Evolutionary conservation across 2,113 vertebrate genomes (phyloP).

Genomic region (Saguinus imperator): DNA sequence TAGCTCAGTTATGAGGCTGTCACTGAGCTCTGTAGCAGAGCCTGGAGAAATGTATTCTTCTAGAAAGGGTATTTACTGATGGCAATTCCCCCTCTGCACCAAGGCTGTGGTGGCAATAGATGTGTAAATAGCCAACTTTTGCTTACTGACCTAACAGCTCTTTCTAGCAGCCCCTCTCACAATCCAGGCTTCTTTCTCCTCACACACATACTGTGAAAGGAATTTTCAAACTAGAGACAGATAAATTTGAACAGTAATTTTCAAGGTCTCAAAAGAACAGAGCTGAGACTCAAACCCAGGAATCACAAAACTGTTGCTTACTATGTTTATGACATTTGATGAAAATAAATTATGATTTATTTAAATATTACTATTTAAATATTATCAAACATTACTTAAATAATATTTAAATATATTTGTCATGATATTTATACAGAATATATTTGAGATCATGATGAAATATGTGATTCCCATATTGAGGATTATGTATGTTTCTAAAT

Average conservation of each 20-base stretch:
- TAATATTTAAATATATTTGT: not conserved
- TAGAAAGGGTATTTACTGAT: not conserved
- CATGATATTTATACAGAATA: not conserved
- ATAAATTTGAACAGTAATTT: not conserved
- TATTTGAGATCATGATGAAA: not conserved
- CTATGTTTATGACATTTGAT: not conserved
- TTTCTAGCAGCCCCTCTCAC: not conserved
- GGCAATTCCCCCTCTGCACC: not conserved
- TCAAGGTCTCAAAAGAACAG: not conserved
- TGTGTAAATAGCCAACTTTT: not conserved
- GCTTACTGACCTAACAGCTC: not conserved
- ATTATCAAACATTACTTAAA: not conserved
- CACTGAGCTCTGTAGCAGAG: not conserved
- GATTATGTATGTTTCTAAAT: not conserved
- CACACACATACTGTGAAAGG: not conserved
- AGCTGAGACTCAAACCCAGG: not conserved
- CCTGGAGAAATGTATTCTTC: not conserved
- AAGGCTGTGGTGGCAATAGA: not conserved
- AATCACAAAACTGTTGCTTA: constrained; percentile 5
- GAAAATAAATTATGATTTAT: not conserved
- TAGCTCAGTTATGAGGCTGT: not conserved
- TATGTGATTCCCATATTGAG: not conserved
- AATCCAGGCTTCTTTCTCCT: not conserved
- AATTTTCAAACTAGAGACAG: not conserved
- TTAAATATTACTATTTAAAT: not conserved